Evolutionary conservation across 2,797 vertebrate species (phyloP).

Genomic region (Microctenopoma stevenorrisi): DNA sequence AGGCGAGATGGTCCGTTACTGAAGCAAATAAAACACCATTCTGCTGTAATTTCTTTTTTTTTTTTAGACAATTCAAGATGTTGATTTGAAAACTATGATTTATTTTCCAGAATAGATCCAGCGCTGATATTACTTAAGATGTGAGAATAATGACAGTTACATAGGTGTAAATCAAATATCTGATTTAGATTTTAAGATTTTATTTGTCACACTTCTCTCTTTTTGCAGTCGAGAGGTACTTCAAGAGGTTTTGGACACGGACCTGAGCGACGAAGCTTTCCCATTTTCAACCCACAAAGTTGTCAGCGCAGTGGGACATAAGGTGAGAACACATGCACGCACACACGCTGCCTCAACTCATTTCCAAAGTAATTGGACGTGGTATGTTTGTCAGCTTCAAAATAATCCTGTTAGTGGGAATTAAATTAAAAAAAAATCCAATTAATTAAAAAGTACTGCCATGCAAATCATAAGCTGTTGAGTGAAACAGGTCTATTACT

Average conservation of each 20-base stretch:
- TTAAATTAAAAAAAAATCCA: constrained; percentile 4
- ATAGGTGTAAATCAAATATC: not conserved
- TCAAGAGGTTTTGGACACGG: constrained; percentile 90
- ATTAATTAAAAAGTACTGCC: constrained; percentile 15
- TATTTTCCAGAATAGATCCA: not conserved
- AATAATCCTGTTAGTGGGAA: constrained; percentile 16
- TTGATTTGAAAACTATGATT: not conserved
- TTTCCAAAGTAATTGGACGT: constrained; percentile 27
- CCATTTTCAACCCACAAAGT: constrained; percentile 95
- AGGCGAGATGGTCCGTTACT: constrained; percentile 2
- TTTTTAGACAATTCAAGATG: not conserved
- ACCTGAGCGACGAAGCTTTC: constrained; percentile 92
- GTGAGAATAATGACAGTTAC: not conserved
- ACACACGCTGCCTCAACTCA: not conserved
- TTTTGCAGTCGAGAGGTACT: constrained; percentile 87
- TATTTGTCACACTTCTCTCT: not conserved
- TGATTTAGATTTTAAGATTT: too few relatives aligned
- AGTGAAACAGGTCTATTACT: constrained; percentile 36
- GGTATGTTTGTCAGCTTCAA: constrained; percentile 33
- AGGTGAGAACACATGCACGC: constrained; percentile 77
- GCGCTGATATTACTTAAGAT: not conserved
- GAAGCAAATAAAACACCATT: not conserved
- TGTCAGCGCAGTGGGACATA: constrained; percentile 85
- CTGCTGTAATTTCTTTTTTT: not conserved
- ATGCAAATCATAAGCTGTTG: constrained; percentile 20